Conservation (phyloP, 35 echinoderm and acorn worm species). For the Anneissia japonica region DNA sequence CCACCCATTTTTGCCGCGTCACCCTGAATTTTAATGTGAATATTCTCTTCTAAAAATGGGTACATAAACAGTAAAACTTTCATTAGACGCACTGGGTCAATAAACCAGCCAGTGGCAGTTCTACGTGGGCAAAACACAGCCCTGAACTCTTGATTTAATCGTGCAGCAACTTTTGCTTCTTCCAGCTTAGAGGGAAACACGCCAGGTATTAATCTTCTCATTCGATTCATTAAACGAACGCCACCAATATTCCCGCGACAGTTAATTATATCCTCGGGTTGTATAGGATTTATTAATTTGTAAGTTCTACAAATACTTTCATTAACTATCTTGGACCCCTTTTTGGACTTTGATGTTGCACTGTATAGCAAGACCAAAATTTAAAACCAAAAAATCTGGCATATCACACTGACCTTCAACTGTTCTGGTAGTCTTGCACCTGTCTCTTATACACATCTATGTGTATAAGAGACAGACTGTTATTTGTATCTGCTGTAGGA, state of each 20-base stretch:
- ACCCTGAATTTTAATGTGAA: neutral
- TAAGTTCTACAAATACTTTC: too few species aligned
- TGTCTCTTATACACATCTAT: too few species aligned
- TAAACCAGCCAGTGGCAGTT: conserved; percentile 32
- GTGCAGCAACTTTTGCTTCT: neutral
- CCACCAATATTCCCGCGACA: conserved; percentile 21
- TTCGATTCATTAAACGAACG: neutral
- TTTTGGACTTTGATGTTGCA: too few species aligned
- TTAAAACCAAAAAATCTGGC: too few species aligned
- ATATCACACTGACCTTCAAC: too few species aligned
- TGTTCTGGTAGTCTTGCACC: too few species aligned
- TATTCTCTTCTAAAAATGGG: neutral
- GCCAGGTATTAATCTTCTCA: conserved; percentile 27
- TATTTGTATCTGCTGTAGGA: too few species aligned
- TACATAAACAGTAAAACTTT: conserved; percentile 10
- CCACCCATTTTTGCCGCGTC: neutral
- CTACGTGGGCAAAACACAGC: conserved; percentile 18
- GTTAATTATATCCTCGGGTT: conserved; percentile 25
- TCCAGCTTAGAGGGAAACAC: neutral
- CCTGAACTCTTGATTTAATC: conserved; percentile 18
- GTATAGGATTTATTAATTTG: too few species aligned
- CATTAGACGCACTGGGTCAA: conserved; percentile 32
- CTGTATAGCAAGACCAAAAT: too few species aligned
- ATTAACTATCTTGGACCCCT: too few species aligned
- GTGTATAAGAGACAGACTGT: too few species aligned